Base-by-base conservation (phyloP, 2,797 vertebrate species). In the Setipinna tenuifilis region DNA sequence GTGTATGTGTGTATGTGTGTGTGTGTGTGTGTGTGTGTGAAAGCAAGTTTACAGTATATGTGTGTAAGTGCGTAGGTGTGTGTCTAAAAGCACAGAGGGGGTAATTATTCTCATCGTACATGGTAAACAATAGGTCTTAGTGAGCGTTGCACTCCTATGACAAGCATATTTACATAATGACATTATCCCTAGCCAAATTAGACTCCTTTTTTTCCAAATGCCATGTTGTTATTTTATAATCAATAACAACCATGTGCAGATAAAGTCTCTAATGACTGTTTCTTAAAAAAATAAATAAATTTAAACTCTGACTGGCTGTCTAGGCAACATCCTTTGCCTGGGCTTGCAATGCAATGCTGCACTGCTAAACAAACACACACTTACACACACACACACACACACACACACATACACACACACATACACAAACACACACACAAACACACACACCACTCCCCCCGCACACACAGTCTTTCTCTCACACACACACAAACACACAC, bases 191-290 rank as follows among this genome's bases (percentile, higher is more conserved):
- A 31, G 65, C 65, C 65, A 71, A 71, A 35, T 71, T 71, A 71
- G 25, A 14, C 65, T 35, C 10, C 12, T 4, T 68, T 65, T 68
- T 68, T 71, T 14, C 31, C 14, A 35, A 71, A 71, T 71, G 65
- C 65, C 65, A 71, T 71, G 65, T 71, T 71, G 28, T 71, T 71
- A 71, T 31, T 71, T 71, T 35, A 71, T 71, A 71, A 71, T 71
- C 65, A 14, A 71, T 71, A 71, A 71, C 65, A 71, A 71, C 25
- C 16, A 25, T 0, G 28, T 31, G 31, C 12, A 25, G 28, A 31
- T 71, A 23, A 65, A 65, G 62, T 12, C 62, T 25, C 62, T 65
- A 65, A 65, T 65, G 62, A 25, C n/a, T 65, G 62, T 28, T 65
- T 28, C n/a, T 0, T 12, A 65, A 25, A 61, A 3, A 61, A 61